phyloP scores from a whole-genome alignment of 2,888 invertebrate genomes.

The Tachina lurida region DNA sequence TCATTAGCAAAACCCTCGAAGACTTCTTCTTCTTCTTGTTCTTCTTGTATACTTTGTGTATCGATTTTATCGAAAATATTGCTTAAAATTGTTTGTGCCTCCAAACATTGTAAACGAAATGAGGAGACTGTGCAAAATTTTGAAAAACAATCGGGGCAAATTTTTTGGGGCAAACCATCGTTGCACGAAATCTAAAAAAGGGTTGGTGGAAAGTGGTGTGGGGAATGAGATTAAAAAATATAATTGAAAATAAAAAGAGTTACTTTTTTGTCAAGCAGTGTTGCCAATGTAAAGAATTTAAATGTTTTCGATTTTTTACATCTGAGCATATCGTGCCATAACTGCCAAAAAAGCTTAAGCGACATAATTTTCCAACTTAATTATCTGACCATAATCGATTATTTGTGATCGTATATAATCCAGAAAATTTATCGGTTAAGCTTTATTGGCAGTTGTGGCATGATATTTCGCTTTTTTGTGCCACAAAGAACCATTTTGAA shows the following conservation, averaged over 20 bases:
- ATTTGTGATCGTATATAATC: too few relatives aligned
- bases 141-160: constrained; percentile 79
- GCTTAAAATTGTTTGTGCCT: constrained; percentile 77
- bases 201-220: too few relatives aligned
- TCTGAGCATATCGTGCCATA: too few relatives aligned
- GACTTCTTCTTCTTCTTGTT: constrained; percentile 72
- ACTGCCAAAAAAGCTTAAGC: too few relatives aligned
- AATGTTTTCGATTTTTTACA: background rate
- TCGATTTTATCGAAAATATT: constrained; percentile 80
- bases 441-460: too few relatives aligned
- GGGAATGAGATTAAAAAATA: background rate
- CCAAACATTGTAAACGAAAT: constrained; percentile 78
- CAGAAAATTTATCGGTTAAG: too few relatives aligned
- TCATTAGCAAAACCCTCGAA: constrained; percentile 70
- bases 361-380: too few relatives aligned
- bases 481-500: too few relatives aligned
- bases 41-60: constrained; percentile 75
- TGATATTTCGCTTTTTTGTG: too few relatives aligned
- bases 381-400: too few relatives aligned
- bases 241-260: constrained; percentile 7
- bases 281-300: too few relatives aligned
- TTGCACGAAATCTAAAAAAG: constrained; percentile 76
- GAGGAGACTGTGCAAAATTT: constrained; percentile 78
- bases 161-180: constrained; percentile 79
- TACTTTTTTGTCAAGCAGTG: background rate